Evolutionary conservation across 92 coral and sea anemone species (phyloP).

Genomic region (Hydrozoanthus gracilis): DNA sequence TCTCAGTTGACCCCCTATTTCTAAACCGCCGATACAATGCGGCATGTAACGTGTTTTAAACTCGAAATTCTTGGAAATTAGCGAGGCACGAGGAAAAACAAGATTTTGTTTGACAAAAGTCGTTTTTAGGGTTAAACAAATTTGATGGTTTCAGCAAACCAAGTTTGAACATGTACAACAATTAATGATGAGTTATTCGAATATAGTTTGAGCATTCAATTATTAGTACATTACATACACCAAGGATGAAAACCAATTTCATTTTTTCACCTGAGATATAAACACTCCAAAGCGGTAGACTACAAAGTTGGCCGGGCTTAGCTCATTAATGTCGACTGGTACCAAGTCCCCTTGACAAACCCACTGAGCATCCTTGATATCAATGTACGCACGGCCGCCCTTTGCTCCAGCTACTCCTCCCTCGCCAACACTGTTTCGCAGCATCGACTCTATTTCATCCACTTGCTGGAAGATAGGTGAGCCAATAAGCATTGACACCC

Average conservation of each 20-base stretch:
- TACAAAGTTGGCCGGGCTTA: slow-evolving; percentile 93
- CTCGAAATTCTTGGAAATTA: too few relatives aligned
- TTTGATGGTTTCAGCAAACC: too few relatives aligned
- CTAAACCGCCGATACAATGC: too few relatives aligned
- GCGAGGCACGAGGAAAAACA: too few relatives aligned
- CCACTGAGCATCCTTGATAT: slow-evolving; percentile 99
- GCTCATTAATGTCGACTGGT: slow-evolving; percentile 95
- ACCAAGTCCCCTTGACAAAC: slow-evolving; percentile 92
- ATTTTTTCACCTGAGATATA: slow-evolving; percentile 45
- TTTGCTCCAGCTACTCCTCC: slow-evolving; percentile 95
- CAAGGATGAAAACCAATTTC: too few relatives aligned
- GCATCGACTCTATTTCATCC: slow-evolving; percentile 88
- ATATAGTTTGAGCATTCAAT: too few relatives aligned
- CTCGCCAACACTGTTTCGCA: slow-evolving; percentile 91
- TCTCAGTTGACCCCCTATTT: too few relatives aligned
- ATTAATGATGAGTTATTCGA: background rate
- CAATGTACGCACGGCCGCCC: slow-evolving; percentile 91
- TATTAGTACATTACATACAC: too few relatives aligned
- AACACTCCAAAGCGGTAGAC: slow-evolving; percentile 99
- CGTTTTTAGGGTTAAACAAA: too few relatives aligned
- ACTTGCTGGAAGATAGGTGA: slow-evolving; percentile 96
- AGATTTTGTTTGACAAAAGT: too few relatives aligned
- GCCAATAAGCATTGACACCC: slow-evolving; percentile 93
- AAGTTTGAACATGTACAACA: background rate
- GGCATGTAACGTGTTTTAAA: too few relatives aligned